phyloP scores from a whole-genome alignment of 2,888 invertebrate genomes.

The Conomelus anceps region DNA sequence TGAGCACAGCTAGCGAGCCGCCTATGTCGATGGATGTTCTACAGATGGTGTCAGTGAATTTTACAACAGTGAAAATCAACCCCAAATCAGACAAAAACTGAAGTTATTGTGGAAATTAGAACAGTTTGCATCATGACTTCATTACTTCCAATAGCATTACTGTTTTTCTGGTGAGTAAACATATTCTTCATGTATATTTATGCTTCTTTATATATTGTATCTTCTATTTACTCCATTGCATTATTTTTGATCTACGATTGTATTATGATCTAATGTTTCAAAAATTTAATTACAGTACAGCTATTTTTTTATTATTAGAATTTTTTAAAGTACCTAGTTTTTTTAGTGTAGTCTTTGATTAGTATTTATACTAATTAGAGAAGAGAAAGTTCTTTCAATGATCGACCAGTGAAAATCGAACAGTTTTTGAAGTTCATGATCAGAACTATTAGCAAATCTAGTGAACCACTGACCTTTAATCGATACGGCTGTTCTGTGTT shows the following conservation, averaged over 20 bases:
- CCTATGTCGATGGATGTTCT: background rate
- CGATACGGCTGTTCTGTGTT: background rate
- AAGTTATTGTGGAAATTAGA: background rate
- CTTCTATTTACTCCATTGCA: too few species aligned
- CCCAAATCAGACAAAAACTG: background rate
- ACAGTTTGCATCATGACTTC: background rate
- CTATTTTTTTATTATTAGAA: too few species aligned
- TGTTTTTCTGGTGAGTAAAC: background rate
- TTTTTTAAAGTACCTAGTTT: too few species aligned
- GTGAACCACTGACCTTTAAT: background rate
- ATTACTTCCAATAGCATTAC: background rate
- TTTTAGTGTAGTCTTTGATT: background rate
- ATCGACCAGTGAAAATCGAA: background rate
- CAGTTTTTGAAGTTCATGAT: background rate
- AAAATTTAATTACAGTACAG: too few species aligned
- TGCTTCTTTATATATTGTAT: too few species aligned
- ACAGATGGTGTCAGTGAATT: background rate
- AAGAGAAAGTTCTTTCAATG: background rate
- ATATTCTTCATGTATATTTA: too few species aligned
- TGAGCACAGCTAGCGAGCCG: background rate
- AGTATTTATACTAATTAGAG: too few species aligned
- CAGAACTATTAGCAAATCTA: background rate
- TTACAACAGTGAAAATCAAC: background rate
- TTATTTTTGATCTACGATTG: too few species aligned
- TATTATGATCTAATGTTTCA: too few species aligned